Evolutionary conservation across 1,140 invertebrate species (phyloP).

Genomic region (Pseudoatta argentina): DNA sequence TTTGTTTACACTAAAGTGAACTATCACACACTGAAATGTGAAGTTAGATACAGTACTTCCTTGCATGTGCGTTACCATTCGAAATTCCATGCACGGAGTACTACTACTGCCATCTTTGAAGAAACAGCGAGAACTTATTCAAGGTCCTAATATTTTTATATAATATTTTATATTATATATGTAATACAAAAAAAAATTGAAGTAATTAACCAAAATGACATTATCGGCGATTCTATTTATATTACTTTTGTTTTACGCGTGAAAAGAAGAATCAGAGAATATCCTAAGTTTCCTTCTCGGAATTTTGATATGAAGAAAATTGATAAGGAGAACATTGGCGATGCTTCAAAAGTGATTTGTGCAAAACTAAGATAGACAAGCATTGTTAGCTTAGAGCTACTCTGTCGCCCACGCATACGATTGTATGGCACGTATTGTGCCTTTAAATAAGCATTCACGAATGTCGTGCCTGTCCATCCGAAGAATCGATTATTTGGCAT

Average conservation of each 20-base stretch:
- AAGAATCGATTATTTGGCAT: constrained; percentile 1
- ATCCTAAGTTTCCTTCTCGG: neutral
- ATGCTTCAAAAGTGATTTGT: neutral
- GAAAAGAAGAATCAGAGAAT: neutral
- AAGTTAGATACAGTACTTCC: too few species aligned
- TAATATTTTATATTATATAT: too few species aligned
- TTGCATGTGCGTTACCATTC: too few species aligned
- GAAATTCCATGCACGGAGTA: too few species aligned
- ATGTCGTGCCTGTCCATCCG: neutral
- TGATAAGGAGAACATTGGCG: neutral
- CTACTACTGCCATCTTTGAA: too few species aligned
- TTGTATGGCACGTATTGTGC: neutral
- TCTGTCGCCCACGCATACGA: neutral
- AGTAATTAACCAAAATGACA: too few species aligned
- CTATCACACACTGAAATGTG: too few species aligned
- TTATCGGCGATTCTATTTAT: too few species aligned
- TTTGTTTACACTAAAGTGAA: too few species aligned
- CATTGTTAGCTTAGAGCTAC: neutral
- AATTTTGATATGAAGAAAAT: neutral
- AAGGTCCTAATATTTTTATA: too few species aligned
- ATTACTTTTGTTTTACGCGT: neutral
- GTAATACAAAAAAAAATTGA: too few species aligned
- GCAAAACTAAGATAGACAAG: neutral
- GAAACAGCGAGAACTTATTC: too few species aligned
- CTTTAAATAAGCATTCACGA: constrained; percentile 25